Percentiles rank a stretch among this genome's conserved stretches.
phyloP scores from a whole-genome alignment of 2,113 vertebrate species.

The Carassius auratus region DNA sequence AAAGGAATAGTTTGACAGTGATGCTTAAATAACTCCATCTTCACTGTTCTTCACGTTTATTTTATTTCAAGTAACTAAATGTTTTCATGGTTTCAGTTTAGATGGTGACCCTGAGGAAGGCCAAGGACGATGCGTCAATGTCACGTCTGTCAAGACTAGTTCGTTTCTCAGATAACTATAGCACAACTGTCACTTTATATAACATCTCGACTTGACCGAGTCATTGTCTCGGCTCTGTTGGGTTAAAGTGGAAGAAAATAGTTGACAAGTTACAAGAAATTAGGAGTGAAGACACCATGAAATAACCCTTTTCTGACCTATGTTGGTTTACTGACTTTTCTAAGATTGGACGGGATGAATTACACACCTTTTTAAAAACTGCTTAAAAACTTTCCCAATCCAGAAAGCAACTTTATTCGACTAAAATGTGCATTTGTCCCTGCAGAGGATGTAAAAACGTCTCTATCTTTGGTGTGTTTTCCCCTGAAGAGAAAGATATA shows the following conservation, averaged over 20 bases:
- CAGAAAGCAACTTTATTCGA: neutral
- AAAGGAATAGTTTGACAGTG: too few relatives aligned
- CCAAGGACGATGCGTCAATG: neutral
- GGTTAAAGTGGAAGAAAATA: neutral
- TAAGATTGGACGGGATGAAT: too few relatives aligned
- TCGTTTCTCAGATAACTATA: neutral
- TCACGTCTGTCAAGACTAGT: neutral
- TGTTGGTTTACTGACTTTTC: neutral
- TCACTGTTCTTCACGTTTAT: too few relatives aligned
- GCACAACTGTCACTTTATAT: slow-evolving; percentile 28
- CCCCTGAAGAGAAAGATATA: too few relatives aligned
- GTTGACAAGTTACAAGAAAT: neutral
- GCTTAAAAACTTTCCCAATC: neutral
- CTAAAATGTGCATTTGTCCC: neutral
- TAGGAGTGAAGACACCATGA: neutral
- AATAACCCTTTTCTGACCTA: neutral
- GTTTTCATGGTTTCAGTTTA: too few relatives aligned
- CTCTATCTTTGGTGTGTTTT: too few relatives aligned
- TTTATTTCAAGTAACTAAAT: too few relatives aligned
- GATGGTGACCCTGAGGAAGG: neutral
- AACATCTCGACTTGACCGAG: neutral
- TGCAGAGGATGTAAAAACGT: neutral
- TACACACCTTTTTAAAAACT: neutral
- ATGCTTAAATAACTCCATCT: too few relatives aligned
- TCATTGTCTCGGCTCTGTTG: neutral